phyloP scores from a whole-genome alignment of 2,797 vertebrate species.

The Mycteria americana region DNA sequence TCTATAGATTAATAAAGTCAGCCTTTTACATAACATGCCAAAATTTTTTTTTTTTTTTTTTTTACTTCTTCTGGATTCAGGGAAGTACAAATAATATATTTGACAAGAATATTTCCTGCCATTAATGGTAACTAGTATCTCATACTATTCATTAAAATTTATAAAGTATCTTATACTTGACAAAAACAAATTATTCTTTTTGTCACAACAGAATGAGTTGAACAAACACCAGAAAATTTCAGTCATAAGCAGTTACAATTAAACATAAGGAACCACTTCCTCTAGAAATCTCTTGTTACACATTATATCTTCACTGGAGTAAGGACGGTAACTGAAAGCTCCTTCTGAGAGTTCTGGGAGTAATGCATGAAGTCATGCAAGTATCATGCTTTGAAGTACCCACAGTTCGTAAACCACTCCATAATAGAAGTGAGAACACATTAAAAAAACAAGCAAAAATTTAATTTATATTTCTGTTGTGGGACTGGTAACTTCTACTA shows the following conservation, averaged over 20 bases:
- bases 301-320: background rate
- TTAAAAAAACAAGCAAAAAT: background rate
- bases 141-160: background rate
- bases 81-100: background rate
- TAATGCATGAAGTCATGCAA: background rate
- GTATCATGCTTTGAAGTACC: background rate
- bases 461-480: background rate
- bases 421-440: accelerated
- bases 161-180: background rate
- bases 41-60: background rate
- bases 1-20: background rate
- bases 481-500: background rate
- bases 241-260: background rate
- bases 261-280: background rate
- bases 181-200: background rate
- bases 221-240: background rate
- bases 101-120: background rate
- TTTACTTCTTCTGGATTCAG: background rate
- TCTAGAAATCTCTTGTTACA: background rate
- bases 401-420: background rate
- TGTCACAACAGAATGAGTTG: background rate
- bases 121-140: background rate
- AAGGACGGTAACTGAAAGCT: background rate
- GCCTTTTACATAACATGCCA: background rate
- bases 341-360: background rate